Evolutionary conservation across 2,888 invertebrate species (phyloP).

Genomic region (Cryptocephalus primarius): DNA sequence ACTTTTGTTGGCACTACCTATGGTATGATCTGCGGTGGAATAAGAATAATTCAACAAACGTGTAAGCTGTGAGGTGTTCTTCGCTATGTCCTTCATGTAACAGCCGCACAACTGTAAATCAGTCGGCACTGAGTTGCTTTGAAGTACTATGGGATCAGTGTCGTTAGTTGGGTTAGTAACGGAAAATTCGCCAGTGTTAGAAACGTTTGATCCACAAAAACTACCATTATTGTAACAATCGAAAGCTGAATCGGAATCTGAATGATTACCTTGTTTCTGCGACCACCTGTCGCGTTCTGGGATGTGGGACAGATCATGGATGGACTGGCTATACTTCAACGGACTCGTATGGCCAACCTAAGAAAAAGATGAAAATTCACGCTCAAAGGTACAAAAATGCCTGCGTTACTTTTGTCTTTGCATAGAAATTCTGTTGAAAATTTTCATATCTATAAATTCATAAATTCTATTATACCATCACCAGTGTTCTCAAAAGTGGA

Average conservation of each 20-base stretch:
- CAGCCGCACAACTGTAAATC: constrained; percentile 36
- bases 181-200: constrained; percentile 19
- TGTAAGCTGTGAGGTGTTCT: constrained; percentile 27
- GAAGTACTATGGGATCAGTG: constrained; percentile 14
- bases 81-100: constrained; percentile 32
- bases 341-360: constrained; percentile 66
- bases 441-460: no score
- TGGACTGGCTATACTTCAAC: constrained; percentile 76
- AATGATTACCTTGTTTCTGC: constrained; percentile 19
- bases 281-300: constrained; percentile 41
- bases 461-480: no score
- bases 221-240: constrained; percentile 16
- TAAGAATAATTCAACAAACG: constrained; percentile 19
- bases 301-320: constrained; percentile 70
- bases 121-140: constrained; percentile 28
- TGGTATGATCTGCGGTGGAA: constrained; percentile 8
- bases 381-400: constrained; percentile 1
- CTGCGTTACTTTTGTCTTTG: no score
- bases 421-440: no score
- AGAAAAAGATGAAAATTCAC: constrained; percentile 10
- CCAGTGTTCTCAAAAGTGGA: no score
- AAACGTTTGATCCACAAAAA: constrained; percentile 19
- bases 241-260: constrained; percentile 4
- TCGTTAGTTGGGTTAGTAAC: constrained; percentile 23
- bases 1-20: constrained; percentile 16